Evolutionary conservation across 2,113 vertebrate genomes (phyloP), one percentile per base, ranked within the genome.

Genomic region (Nesogale talazaci): DNA sequence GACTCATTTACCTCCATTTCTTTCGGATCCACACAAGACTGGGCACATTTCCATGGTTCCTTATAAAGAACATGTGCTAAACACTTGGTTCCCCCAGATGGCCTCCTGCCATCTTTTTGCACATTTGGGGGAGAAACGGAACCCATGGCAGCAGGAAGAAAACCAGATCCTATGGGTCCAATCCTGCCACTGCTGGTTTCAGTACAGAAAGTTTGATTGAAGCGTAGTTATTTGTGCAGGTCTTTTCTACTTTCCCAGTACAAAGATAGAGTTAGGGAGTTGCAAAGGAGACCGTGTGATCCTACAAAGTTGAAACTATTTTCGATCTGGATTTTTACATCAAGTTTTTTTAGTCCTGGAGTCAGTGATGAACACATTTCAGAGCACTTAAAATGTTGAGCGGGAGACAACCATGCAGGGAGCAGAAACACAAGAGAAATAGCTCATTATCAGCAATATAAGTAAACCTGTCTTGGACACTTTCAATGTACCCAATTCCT

Each of bases 311-410:
- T 5, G 31, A 70, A 67, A 10, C 5, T 16, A n/a, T 78, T 89
- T 95, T 92, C 79, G 74, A 42, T n/a, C 46, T 82, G n/a, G 19
- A 19, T 29, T n/a, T 70, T 90, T 82, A 42, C 3, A 61, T 79
- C 76, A 40, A 40, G 38, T 52, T 75, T 89, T 88, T 80, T 17
- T 75, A 52, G 4, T 8, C 19, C 25, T 61, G 11, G 5, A 25
- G 46, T 70, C 74, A 29, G 29, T 29, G 59, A 82, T 77, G 61
- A 23, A 88, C 63, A 69, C 29, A 17, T 61, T 16, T 42, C 75
- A 87, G 70, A 86, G 23, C 59, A 61, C 17, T 25, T 61, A 2
- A 52, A 52, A 8, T 52, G 46, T 52, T 12, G 10, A 52, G 46
- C 10, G 46, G 46, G 22, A 61, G 40, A 85, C 27, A 70, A 23